A percentile compares a stretch with the other conserved stretches of the same genome.
Conservation (phyloP, 2,113 vertebrate genomes). For the Chaenogobius annularis region DNA sequence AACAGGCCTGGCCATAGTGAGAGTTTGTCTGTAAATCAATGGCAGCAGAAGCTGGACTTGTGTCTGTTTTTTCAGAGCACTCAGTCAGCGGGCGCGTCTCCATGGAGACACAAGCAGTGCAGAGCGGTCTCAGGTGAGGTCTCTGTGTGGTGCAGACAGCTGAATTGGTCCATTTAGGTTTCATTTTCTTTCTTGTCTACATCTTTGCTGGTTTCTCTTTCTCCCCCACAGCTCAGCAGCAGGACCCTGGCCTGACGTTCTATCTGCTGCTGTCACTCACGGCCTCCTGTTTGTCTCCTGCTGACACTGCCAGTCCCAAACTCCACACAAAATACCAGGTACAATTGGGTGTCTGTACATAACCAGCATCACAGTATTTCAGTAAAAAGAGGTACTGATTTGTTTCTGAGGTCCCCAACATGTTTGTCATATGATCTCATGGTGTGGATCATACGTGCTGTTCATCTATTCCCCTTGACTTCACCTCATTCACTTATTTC, state of each 20-base stretch:
- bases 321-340: constrained; percentile 45
- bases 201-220: constrained; percentile 61
- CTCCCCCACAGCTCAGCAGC: constrained; percentile 47
- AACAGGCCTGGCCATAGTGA: constrained; percentile 15
- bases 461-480: constrained; percentile 23
- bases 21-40: constrained; percentile 55
- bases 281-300: constrained; percentile 55
- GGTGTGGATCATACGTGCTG: constrained; percentile 36
- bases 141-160: constrained; percentile 49
- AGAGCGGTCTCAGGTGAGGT: constrained; percentile 65
- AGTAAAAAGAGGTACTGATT: constrained; percentile 41
- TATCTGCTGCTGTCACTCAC: constrained; percentile 44
- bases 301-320: constrained; percentile 42
- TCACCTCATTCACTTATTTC: constrained; percentile 20
- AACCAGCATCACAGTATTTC: constrained; percentile 56
- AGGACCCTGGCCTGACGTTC: constrained; percentile 29
- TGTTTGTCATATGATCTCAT: constrained; percentile 63
- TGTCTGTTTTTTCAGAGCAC: constrained; percentile 49
- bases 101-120: constrained; percentile 71
- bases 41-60: constrained; percentile 36
- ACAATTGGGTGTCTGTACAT: constrained; percentile 57
- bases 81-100: constrained; percentile 61
- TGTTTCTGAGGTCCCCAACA: constrained; percentile 44
- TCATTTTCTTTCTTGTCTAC: constrained; percentile 67
- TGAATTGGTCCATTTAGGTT: constrained; percentile 69